A percentile compares a stretch with the other conserved stretches of the same genome.
phyloP scores from a whole-genome alignment of 2,888 invertebrate species.

The Amiota communis region DNA sequence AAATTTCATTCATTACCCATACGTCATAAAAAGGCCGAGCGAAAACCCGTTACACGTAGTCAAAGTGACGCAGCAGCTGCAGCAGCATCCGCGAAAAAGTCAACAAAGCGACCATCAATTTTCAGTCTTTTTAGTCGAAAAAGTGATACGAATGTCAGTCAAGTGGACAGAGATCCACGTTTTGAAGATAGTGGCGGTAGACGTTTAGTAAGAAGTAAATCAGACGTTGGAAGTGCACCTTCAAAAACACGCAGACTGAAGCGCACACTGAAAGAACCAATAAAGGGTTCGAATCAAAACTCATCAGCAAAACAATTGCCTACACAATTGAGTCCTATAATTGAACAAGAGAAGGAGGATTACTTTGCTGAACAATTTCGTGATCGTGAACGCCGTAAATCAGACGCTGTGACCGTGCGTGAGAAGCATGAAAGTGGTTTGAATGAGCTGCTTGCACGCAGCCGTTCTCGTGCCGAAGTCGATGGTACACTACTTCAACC shows the following conservation, averaged over 20 bases:
- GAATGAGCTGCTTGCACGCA: conserved; percentile 62
- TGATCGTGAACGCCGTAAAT: conserved; percentile 66
- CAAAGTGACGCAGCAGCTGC: conserved; percentile 77
- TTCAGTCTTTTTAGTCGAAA: conserved; percentile 79
- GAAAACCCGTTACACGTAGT: conserved; percentile 75
- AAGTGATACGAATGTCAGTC: conserved; percentile 75
- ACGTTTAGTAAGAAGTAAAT: conserved; percentile 77
- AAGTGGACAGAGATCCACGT: conserved; percentile 69
- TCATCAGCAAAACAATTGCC: conserved; percentile 75
- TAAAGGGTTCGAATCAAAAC: conserved; percentile 53
- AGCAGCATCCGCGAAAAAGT: conserved; percentile 73
- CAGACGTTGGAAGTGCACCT: conserved; percentile 76
- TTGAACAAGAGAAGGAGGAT: conserved; percentile 81
- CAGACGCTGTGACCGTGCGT: conserved; percentile 69
- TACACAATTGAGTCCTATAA: conserved; percentile 85
- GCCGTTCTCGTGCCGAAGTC: conserved; percentile 60
- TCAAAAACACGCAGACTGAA: not conserved
- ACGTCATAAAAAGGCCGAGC: conserved; percentile 75
- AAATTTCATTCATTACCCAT: conserved; percentile 82
- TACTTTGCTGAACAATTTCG: conserved; percentile 72
- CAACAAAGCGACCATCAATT: conserved; percentile 77
- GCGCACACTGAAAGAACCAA: conserved; percentile 42
- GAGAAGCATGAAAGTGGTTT: conserved; percentile 69
- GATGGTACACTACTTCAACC: conserved; percentile 73
- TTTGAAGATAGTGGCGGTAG: conserved; percentile 75